Base-by-base conservation (phyloP, 2,113 vertebrate genomes). In the Tenrec ecaudatus region DNA sequence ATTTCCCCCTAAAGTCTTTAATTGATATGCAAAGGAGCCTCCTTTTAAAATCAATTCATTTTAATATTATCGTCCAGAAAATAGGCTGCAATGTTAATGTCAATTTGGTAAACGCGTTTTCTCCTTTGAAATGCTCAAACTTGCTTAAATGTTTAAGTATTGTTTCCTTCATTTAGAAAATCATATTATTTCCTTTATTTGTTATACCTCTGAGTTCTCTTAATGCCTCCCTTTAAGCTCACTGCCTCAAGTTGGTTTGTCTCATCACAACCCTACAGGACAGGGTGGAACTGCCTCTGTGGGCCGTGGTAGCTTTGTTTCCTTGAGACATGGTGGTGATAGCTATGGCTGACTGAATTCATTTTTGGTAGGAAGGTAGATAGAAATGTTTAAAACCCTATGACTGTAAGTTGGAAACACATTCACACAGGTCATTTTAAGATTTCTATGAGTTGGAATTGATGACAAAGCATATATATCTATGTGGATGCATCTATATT, bases 11-110 rank as follows among this genome's bases (percentile, higher is more conserved):
- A 85, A 96, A 17, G 9, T 76, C 6, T 96, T 97, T 92, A 95
- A 96, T 57, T 82, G 25, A 69, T 90, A 71, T 95, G 29, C 94
- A 97, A 96, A 96, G 40, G 90, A 93, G 76, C 90, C 78, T 82
- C 17, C 83, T 91, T 79, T 83, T 76, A 33, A 62, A 25, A 78
- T 64, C 38, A 40, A 84, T 94, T 33, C 68, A 53, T 58, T 90
- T 90, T 1, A 71, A 22, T 36, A 33, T 57, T 86, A 62, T 4
- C 83, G 19, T 60, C 8, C 3, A 88, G 69, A 58, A 96, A 95
- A 91, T n/a, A 81, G 17, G 53, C 89, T 91, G 3, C 62, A 94
- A 66, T 73, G 4, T 83, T 92, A 38, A 88, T 33, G 75, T 31
- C 68, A 92, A 62, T 64, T 90, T 38, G 58, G 68, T 75, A 86